Percentiles rank a stretch among this genome's conserved stretches.
These are phyloP conservation scores for Candoia aspera DNA, from an alignment of 2,113 vertebrate genomes.

Conservation along the genomic window DNA sequence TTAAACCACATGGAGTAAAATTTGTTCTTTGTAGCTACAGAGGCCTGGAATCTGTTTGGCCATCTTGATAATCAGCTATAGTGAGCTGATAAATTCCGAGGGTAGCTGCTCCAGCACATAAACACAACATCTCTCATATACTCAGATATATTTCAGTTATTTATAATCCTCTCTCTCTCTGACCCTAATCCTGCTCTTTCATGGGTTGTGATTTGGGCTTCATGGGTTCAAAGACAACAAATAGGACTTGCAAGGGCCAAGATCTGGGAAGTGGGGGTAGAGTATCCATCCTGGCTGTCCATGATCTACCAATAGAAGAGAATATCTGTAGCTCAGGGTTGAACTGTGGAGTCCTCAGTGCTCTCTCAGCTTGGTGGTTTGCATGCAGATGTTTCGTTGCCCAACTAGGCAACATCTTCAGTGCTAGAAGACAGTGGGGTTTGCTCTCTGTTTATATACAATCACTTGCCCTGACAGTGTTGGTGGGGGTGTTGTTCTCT, in stretches of 20 bases:
- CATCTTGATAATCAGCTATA: slow-evolving; percentile 68
- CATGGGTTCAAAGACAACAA: background rate
- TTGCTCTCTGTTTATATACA: too few species aligned
- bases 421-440: too few species aligned
- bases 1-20: background rate
- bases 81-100: slow-evolving; percentile 68
- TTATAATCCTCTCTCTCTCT: background rate
- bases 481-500: too few species aligned
- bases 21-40: background rate
- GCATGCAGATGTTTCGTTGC: too few species aligned
- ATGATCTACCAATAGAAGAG: too few species aligned
- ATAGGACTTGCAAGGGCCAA: background rate
- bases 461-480: too few species aligned
- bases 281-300: background rate
- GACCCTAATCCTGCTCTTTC: background rate
- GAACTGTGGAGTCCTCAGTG: too few species aligned
- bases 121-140: background rate
- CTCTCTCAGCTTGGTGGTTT: too few species aligned
- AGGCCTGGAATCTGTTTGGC: slow-evolving; percentile 64
- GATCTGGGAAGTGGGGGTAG: background rate
- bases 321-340: too few species aligned
- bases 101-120: slow-evolving; percentile 42
- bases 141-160: slow-evolving; percentile 10
- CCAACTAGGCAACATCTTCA: too few species aligned
- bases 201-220: background rate